A percentile compares a stretch with the other conserved stretches of the same genome.
Conservation (phyloP, 1,140 invertebrate genomes). For the Grapholita molesta region DNA sequence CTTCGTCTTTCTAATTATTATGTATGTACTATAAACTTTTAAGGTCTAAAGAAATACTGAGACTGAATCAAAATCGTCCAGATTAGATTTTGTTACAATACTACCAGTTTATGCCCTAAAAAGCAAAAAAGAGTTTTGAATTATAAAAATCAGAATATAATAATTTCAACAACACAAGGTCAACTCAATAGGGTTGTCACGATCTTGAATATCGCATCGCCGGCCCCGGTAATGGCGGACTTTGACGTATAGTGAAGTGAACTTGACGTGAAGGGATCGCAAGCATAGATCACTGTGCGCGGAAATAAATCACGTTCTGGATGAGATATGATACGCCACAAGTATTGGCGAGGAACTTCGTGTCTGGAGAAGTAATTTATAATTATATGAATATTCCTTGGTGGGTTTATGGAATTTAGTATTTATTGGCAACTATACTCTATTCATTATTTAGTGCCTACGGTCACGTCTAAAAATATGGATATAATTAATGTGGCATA, state of each 20-base stretch:
- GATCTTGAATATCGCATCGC: not conserved
- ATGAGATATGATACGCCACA: not conserved
- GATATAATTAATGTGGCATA: too few relatives aligned
- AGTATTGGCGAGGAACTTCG: not conserved
- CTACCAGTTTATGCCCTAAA: too few relatives aligned
- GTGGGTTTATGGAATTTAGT: not conserved
- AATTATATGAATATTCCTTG: not conserved
- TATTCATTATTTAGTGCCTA: too few relatives aligned
- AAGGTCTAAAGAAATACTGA: too few relatives aligned
- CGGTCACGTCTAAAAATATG: too few relatives aligned
- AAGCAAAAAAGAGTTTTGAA: not conserved
- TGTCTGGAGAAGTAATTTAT: not conserved
- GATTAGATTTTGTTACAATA: too few relatives aligned
- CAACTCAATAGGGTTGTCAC: not conserved
- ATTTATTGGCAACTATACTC: too few relatives aligned
- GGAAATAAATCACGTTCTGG: not conserved
- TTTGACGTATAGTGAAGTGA: not conserved
- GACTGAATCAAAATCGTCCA: too few relatives aligned
- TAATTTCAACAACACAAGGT: too few relatives aligned
- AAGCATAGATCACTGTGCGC: not conserved
- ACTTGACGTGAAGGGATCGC: not conserved
- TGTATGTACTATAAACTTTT: too few relatives aligned
- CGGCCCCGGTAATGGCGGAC: not conserved
- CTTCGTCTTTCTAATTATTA: too few relatives aligned
- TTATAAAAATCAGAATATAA: too few relatives aligned